Percentiles rank a stretch among this genome's conserved stretches.
These are phyloP conservation scores for Thaumatotibia leucotreta DNA, from an alignment of 1,140 invertebrate species.

Conservation along the genomic window DNA sequence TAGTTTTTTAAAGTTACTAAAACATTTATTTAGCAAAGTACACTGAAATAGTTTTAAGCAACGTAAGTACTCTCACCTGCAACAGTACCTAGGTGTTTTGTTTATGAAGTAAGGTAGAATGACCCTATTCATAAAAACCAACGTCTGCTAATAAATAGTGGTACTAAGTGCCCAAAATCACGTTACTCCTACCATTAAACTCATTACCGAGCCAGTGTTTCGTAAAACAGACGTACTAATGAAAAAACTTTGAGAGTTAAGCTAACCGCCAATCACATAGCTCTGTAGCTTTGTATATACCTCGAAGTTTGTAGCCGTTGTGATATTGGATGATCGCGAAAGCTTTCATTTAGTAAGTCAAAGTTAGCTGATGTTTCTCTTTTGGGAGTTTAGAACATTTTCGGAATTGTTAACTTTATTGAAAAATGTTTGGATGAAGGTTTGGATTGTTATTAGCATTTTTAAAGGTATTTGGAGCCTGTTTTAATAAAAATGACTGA, in stretches of 20 bases:
- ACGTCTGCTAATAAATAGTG: too few species aligned
- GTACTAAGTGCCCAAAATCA: neutral
- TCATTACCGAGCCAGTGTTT: constrained; percentile 9
- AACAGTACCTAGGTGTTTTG: too few species aligned
- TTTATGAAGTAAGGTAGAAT: too few species aligned
- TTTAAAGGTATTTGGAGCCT: neutral
- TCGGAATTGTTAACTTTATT: constrained; percentile 2
- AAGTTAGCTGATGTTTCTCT: neutral
- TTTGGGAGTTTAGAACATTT: neutral
- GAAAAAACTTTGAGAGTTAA: constrained; percentile 11
- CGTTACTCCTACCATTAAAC: neutral
- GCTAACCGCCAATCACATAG: constrained; percentile 2
- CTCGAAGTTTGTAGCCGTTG: neutral
- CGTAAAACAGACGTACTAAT: constrained; percentile 8
- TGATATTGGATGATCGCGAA: constrained; percentile 2
- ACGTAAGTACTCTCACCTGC: too few species aligned
- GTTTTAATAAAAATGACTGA: neutral
- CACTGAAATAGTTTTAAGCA: neutral
- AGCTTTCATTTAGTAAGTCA: neutral
- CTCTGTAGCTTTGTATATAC: constrained; percentile 11
- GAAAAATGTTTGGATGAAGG: neutral
- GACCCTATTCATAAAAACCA: too few species aligned
- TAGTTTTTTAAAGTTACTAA: neutral
- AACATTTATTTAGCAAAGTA: neutral
- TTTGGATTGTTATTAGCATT: neutral